Evolutionary conservation across 1,140 invertebrate genomes (phyloP), one percentile per base, ranked within the genome.

Genomic region (Physella acuta): DNA sequence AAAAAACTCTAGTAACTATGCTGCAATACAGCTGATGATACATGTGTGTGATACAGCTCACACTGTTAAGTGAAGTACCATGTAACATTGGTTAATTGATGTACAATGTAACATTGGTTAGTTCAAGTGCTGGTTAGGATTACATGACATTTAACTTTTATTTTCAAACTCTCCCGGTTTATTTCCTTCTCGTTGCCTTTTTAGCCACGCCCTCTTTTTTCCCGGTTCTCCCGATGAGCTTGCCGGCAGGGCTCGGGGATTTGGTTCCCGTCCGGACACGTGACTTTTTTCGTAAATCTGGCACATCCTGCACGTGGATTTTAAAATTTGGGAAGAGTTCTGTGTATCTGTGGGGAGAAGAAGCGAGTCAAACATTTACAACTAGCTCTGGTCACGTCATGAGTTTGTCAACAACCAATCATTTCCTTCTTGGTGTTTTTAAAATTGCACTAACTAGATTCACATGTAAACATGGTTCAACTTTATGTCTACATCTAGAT

Each of bases 201-300:
- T 55, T 66, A 17, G 68, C 44, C 31, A 49, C 52, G 31, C 61
- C 61, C 20, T 31, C 55, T 20, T 60, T 36, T 34, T 39, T 39
- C 16, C 39, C 28, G 8, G 64, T 39, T 8, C 66, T n/a, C 2
- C 66, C 66, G 36, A 68, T 60, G 55, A 75, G 73, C 53, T 72
- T 72, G 11, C 80, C 81, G 0, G 80, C 81, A 0, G 81, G 81
- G 73, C 79, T 82, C 0, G 81, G 79, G 0, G 78, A 79, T 66
- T 83, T 83, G 51, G 71, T 75, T 0, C 70, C 70, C 2, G 65
- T 60, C 58, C 73, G 70, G 34, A 65, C 71, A 36, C 70, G 71
- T 55, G 75, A 73, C 58, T 76, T 78, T 26, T 73, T 73, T 55
- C 76, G 73, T 16, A 75, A 67, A 14, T 60, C 66, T n/a, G 11